Percentiles rank a stretch among this genome's conserved stretches.
Conservation (phyloP, 2,113 vertebrate species). For the Tamias sibiricus region DNA sequence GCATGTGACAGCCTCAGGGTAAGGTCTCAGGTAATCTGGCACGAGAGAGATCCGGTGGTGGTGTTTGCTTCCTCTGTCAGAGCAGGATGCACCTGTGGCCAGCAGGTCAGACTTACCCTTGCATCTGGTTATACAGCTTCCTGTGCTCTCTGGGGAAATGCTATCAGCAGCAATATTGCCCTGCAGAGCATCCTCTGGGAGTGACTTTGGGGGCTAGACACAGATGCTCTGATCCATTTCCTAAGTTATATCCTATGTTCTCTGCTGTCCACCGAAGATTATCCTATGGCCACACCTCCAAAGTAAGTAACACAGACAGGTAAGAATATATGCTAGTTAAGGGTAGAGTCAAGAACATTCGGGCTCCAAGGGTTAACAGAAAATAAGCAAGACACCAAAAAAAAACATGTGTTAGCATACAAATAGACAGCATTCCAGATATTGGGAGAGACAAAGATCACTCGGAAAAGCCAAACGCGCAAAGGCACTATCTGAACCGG, state of each 20-base stretch:
- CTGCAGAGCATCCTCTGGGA: conserved; percentile 38
- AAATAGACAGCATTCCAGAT: neutral
- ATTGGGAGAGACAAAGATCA: neutral
- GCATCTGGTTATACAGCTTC: conserved; percentile 47
- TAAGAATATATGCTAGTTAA: neutral
- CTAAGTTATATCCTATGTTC: neutral
- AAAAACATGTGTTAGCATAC: neutral
- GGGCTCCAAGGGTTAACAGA: neutral
- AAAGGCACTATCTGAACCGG: neutral
- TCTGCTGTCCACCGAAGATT: neutral
- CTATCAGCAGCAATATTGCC: conserved; percentile 40
- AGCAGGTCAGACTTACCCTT: neutral
- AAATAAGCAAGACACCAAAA: neutral
- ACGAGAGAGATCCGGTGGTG: neutral
- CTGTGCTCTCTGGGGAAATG: conserved; percentile 70
- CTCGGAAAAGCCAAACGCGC: neutral
- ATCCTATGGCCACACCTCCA: neutral
- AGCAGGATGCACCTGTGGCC: conserved; percentile 61
- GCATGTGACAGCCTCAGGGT: neutral
- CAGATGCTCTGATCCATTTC: neutral
- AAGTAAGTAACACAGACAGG: neutral
- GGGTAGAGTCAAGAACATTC: neutral
- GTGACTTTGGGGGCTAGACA: neutral
- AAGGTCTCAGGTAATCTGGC: neutral
- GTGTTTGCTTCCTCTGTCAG: neutral